A percentile compares a stretch with the other conserved stretches of the same genome.
These are phyloP conservation scores for Orbicella faveolata DNA, from an alignment of 64 coral and sea anemone species.

Conservation along the genomic window DNA sequence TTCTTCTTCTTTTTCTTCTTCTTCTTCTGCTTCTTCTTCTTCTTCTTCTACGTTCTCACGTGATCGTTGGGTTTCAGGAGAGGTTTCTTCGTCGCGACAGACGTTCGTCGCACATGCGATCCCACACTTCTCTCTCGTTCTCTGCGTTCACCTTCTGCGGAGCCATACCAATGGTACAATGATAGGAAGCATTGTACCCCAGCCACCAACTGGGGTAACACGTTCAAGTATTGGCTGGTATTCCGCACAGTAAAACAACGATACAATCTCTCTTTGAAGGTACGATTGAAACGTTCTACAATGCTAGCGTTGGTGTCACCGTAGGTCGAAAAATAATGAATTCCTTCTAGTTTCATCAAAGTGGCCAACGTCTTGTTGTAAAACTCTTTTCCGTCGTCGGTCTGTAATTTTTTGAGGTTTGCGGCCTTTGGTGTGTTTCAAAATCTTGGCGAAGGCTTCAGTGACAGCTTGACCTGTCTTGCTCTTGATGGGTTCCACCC, in stretches of 20 bases:
- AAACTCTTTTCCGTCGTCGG: constrained; percentile 3
- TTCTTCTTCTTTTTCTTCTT: no score
- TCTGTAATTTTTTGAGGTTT: not conserved
- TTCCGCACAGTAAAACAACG: no score
- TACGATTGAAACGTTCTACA: not conserved
- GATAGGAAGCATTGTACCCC: not conserved
- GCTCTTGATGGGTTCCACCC: not conserved
- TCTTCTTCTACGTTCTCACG: not conserved
- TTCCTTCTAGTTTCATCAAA: not conserved
- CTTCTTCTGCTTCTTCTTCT: no score
- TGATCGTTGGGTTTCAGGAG: not conserved
- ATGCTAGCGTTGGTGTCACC: not conserved
- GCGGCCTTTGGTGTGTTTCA: not conserved
- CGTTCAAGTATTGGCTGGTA: no score
- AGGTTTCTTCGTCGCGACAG: no score
- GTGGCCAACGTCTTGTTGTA: not conserved
- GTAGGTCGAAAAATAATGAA: not conserved
- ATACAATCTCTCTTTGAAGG: not conserved
- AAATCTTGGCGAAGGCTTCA: not conserved
- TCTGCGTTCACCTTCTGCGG: not conserved
- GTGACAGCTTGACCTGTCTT: not conserved
- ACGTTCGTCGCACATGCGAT: not conserved
- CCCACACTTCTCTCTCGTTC: not conserved
- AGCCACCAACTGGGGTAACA: no score
- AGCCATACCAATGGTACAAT: not conserved